Conservation (phyloP, 2,888 invertebrate genomes). For the Nomada hirtipes region DNA sequence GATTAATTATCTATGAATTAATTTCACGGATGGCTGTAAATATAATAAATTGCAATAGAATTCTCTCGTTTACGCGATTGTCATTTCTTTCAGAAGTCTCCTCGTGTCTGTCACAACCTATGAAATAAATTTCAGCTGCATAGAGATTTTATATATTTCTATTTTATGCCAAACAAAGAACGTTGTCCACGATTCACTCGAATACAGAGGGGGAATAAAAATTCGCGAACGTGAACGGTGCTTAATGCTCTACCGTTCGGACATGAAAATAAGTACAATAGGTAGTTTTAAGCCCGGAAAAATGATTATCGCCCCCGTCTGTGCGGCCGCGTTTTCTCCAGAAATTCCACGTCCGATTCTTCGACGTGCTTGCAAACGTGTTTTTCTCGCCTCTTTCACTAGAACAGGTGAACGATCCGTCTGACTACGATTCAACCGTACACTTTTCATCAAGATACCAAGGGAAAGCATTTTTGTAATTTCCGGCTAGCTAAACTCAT, state of each 20-base stretch:
- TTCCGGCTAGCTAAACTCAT: constrained; percentile 31
- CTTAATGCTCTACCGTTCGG: too few species aligned
- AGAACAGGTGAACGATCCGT: background rate
- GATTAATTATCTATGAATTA: too few species aligned
- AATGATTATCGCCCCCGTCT: background rate
- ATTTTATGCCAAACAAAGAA: background rate
- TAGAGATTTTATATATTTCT: too few species aligned
- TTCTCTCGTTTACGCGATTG: too few species aligned
- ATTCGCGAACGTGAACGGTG: background rate
- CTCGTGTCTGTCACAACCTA: too few species aligned
- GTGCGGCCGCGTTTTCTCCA: background rate
- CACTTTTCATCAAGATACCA: constrained; percentile 29
- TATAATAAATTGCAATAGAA: too few species aligned
- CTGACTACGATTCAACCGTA: background rate
- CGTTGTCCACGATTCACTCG: constrained; percentile 18
- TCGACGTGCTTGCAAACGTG: constrained; percentile 16
- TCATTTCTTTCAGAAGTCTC: too few species aligned
- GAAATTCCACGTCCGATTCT: background rate
- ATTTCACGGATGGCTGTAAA: too few species aligned
- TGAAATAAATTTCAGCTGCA: too few species aligned
- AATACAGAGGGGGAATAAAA: background rate
- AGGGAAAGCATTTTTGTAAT: constrained; percentile 23
- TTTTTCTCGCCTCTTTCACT: background rate
- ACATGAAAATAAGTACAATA: too few species aligned
- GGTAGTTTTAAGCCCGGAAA: background rate